Conservation (phyloP, 2,888 invertebrate genomes). For the Parnassius smintheus region DNA sequence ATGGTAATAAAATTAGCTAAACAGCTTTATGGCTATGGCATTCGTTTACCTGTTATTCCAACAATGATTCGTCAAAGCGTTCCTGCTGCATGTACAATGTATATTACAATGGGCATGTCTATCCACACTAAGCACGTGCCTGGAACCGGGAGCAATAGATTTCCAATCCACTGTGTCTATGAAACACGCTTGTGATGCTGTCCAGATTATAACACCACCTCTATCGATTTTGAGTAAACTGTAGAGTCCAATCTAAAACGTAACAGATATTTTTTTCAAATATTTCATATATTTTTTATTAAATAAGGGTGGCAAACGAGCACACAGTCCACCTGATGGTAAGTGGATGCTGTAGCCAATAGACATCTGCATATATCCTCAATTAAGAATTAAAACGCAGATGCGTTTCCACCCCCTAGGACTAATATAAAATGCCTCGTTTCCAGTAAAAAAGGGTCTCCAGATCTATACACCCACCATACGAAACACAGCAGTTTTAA, state of each 20-base stretch:
- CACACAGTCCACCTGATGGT: no score
- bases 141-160: constrained; percentile 52
- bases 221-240: constrained; percentile 87
- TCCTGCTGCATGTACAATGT: constrained; percentile 50
- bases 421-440: no score
- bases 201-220: constrained; percentile 90
- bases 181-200: constrained; percentile 89
- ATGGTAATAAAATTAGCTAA: no score
- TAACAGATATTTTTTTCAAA: constrained; percentile 33
- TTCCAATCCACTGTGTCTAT: constrained; percentile 76
- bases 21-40: not conserved
- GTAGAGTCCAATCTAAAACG: constrained; percentile 87
- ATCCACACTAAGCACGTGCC: constrained; percentile 53
- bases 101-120: constrained; percentile 49
- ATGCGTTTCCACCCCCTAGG: no score
- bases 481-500: no score
- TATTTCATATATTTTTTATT: no score
- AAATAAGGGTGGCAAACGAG: no score
- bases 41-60: constrained; percentile 60
- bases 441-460: no score
- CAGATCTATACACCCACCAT: no score
- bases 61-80: constrained; percentile 52
- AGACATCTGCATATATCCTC: no score
- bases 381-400: no score
- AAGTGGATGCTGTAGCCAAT: no score